Conservation (phyloP, 2,888 invertebrate genomes). For the Gandaritis pyraliata region DNA sequence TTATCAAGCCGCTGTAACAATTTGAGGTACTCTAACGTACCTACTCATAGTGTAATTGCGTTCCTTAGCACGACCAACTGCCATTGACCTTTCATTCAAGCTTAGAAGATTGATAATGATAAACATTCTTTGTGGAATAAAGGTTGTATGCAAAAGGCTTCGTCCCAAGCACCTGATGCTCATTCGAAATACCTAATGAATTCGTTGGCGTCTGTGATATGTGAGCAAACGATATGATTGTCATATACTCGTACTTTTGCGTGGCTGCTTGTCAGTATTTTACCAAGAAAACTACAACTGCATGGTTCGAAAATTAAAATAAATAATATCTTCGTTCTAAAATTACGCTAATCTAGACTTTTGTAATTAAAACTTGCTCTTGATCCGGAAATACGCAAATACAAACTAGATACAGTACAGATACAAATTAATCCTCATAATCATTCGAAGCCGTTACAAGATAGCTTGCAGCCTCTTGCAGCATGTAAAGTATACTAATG, state of each 20-base stretch:
- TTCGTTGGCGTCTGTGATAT: too few relatives aligned
- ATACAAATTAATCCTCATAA: conserved; percentile 9
- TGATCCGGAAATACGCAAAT: too few relatives aligned
- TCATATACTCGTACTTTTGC: too few relatives aligned
- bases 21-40: conserved; percentile 56
- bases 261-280: too few relatives aligned
- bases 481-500: conserved; percentile 16
- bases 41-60: conserved; percentile 74
- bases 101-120: conserved; percentile 35
- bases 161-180: neutral
- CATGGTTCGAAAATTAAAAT: too few relatives aligned
- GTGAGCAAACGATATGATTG: too few relatives aligned
- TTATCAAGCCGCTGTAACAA: conserved; percentile 76
- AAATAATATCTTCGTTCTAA: too few relatives aligned
- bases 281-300: too few relatives aligned
- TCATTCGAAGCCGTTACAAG: conserved; percentile 5
- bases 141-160: conserved; percentile 13
- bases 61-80: conserved; percentile 77
- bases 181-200: too few relatives aligned
- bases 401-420: too few relatives aligned
- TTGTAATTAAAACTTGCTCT: too few relatives aligned
- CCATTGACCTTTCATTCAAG: conserved; percentile 68
- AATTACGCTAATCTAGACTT: too few relatives aligned
- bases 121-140: conserved; percentile 33
- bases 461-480: conserved; percentile 18